phyloP scores from a whole-genome alignment of 2,113 vertebrate genomes.

The Pseudonaja textilis region DNA sequence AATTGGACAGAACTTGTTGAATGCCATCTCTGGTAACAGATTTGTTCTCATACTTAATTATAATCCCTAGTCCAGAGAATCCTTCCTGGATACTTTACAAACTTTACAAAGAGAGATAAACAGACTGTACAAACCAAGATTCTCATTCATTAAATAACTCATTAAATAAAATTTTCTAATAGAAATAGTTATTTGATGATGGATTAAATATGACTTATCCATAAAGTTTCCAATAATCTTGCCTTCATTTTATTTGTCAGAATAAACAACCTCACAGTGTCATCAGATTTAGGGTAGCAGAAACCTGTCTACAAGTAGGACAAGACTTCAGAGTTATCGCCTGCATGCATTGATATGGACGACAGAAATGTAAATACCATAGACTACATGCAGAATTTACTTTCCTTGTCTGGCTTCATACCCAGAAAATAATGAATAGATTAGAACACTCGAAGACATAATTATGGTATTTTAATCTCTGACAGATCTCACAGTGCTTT shows the following conservation, averaged over 20 bases:
- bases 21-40: too few species aligned
- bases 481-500: conserved; percentile 69
- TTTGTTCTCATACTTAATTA: neutral
- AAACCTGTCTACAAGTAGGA: neutral
- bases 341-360: conserved; percentile 57
- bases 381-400: conserved; percentile 60
- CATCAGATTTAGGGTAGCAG: neutral
- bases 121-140: neutral
- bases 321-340: conserved; percentile 10
- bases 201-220: neutral
- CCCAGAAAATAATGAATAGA: conserved; percentile 73
- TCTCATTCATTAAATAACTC: neutral
- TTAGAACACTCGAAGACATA: conserved; percentile 74
- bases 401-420: conserved; percentile 66
- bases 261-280: neutral
- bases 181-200: neutral
- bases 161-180: neutral
- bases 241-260: neutral
- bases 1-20: too few species aligned
- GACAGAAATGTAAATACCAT: conserved; percentile 61
- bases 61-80: neutral
- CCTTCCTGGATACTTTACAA: neutral
- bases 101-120: neutral
- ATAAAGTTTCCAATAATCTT: neutral
- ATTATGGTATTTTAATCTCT: conserved; percentile 73